A percentile compares a stretch with the other conserved stretches of the same genome.
phyloP scores from a whole-genome alignment of 2,797 vertebrate genomes.

The Serranus cabrilla region DNA sequence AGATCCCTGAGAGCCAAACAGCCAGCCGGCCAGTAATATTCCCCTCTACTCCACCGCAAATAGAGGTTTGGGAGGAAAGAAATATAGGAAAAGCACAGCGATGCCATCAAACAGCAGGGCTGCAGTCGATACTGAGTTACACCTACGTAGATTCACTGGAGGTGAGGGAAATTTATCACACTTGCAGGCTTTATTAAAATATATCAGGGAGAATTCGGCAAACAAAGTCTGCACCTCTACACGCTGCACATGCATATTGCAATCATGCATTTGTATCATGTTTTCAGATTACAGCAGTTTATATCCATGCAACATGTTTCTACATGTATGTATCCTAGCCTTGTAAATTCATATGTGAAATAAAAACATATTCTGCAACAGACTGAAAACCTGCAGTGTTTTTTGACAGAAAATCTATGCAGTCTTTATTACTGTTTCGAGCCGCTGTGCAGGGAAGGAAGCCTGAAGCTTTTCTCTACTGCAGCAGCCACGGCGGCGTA shows the following conservation, averaged over 20 bases:
- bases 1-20: slow-evolving; percentile 35
- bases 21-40: slow-evolving; percentile 17
- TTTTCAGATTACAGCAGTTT: background rate
- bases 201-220: slow-evolving; percentile 20
- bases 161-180: slow-evolving; percentile 49
- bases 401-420: slow-evolving; percentile 6
- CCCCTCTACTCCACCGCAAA: slow-evolving; percentile 25
- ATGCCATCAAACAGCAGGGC: slow-evolving; percentile 44
- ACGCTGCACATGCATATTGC: background rate
- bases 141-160: slow-evolving; percentile 27
- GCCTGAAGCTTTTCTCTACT: slow-evolving; percentile 16
- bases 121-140: slow-evolving; percentile 24
- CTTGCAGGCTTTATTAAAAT: slow-evolving; percentile 54
- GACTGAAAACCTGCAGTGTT: background rate
- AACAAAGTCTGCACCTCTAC: slow-evolving; percentile 20
- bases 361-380: slow-evolving; percentile 1
- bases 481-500: slow-evolving; percentile 9
- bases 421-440: slow-evolving; percentile 13
- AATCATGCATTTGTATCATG: background rate
- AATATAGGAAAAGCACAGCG: slow-evolving; percentile 27
- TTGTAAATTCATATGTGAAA: background rate
- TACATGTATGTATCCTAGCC: background rate
- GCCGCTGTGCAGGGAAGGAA: slow-evolving; percentile 17
- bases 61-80: slow-evolving; percentile 21
- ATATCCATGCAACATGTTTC: background rate